Conservation (phyloP, 2,888 invertebrate species). For the Gymnoscelis rufifasciata region DNA sequence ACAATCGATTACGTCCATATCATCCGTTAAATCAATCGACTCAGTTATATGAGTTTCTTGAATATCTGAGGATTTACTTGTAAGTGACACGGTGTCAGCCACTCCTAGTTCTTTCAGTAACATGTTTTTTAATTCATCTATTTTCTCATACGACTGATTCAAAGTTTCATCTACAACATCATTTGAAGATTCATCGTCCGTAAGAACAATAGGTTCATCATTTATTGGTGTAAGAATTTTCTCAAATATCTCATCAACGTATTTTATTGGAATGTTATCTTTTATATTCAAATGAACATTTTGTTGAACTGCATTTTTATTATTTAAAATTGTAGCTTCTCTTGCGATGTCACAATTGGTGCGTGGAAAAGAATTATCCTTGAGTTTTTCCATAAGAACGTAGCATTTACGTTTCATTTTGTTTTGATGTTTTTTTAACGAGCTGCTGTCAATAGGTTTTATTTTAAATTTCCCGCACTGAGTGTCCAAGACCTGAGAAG, state of each 20-base stretch:
- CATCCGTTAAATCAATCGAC: slow-evolving; percentile 20
- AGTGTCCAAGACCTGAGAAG: slow-evolving; percentile 39
- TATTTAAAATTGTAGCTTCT: neutral
- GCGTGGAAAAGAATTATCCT: slow-evolving; percentile 11
- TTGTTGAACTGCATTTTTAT: too few relatives aligned
- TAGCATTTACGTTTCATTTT: slow-evolving; percentile 48
- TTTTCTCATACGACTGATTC: slow-evolving; percentile 26
- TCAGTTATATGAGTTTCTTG: slow-evolving; percentile 21
- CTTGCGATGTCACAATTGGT: too few relatives aligned
- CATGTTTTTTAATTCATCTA: slow-evolving; percentile 39
- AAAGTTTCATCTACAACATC: slow-evolving; percentile 31
- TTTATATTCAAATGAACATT: too few relatives aligned
- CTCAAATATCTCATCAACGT: slow-evolving; percentile 10
- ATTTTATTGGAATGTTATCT: slow-evolving; percentile 8
- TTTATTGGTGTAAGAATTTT: slow-evolving; percentile 7
- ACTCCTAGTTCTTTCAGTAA: slow-evolving; percentile 42
- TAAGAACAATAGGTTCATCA: slow-evolving; percentile 35
- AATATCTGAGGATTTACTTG: slow-evolving; percentile 4
- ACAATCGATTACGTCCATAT: slow-evolving; percentile 1
- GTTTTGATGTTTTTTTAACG: slow-evolving; percentile 46
- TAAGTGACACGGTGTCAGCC: neutral
- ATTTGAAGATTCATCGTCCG: slow-evolving; percentile 55
- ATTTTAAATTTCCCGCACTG: slow-evolving; percentile 54
- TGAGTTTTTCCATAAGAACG: slow-evolving; percentile 39
- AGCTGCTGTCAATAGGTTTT: slow-evolving; percentile 30